Evolutionary conservation across 2,888 invertebrate species (phyloP).

Genomic region (Leucophenga montana): DNA sequence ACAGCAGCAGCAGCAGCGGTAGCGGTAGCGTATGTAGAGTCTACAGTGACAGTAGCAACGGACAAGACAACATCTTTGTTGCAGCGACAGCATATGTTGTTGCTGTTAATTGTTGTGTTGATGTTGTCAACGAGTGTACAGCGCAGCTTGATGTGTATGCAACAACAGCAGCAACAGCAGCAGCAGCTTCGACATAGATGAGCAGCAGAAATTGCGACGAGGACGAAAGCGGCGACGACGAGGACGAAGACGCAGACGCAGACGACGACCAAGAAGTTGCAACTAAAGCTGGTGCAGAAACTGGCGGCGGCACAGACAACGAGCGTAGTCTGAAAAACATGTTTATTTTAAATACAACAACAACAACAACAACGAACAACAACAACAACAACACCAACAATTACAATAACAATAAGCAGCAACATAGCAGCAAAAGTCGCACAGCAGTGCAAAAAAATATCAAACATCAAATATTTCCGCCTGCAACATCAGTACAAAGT

Average conservation of each 20-base stretch:
- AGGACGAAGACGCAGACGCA: neutral
- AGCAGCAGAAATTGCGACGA: neutral
- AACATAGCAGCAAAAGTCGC: slow-evolving; percentile 4
- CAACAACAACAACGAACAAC: slow-evolving; percentile 16
- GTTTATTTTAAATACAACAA: slow-evolving; percentile 23
- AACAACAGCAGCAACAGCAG: slow-evolving; percentile 4
- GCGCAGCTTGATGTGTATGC: too few relatives aligned
- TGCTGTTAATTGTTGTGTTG: too few relatives aligned
- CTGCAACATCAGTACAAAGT: slow-evolving; percentile 29
- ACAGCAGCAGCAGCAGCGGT: neutral
- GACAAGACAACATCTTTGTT: too few relatives aligned
- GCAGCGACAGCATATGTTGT: too few relatives aligned
- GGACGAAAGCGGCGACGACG: neutral
- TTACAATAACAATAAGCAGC: slow-evolving; percentile 18
- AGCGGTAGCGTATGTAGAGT: too few relatives aligned
- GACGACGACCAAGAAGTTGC: neutral
- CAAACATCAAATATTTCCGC: slow-evolving; percentile 12
- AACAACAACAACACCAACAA: neutral
- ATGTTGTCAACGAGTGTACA: neutral
- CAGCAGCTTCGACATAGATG: neutral
- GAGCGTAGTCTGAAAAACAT: slow-evolving; percentile 7
- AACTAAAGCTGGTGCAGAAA: neutral
- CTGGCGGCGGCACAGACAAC: neutral
- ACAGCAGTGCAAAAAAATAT: neutral
- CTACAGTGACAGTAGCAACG: too few relatives aligned